Base-by-base conservation (phyloP, 2,888 invertebrate genomes). In the Drosophila niveifrons region DNA sequence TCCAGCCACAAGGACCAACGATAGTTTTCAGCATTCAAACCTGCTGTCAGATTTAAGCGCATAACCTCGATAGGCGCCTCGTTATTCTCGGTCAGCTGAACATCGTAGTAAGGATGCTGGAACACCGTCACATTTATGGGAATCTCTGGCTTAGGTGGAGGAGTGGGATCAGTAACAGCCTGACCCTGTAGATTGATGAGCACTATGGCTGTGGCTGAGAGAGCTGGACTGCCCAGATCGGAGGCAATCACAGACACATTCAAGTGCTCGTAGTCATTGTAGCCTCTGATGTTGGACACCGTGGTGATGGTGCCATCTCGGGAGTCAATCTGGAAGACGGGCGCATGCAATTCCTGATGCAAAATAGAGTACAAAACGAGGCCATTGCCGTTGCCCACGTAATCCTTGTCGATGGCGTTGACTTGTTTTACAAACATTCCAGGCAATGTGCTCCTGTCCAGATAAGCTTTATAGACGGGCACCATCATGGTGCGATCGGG, bases 341-440 rank as follows among this genome's bases (percentile, higher is more conserved):
- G 92, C 41, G 94, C 93, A 52, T 91, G 91, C 83, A 94, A 94
- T 72, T 94, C 95, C 72, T 94, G 94, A 68, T 95, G 95, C 0
- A 95, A 94, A 47, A 97, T 93, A 79, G 96, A 96, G 78, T 96
- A 97, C 0, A 97, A 92, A 2, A 97, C 95, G 46, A 97, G 92
- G 0, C 97, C 97, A 88, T 97, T 97, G n/a, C 97, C 97, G 88
- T 97, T 97, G 1, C 96, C 96, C 46, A 95, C 92, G 79, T 96
- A 96, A 90, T 98, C 97, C 11, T 96, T 95, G 92, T 98, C 97
- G 75, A 97, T 97, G 0, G 97, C 97, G 70, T 94, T 95, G 1
- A 97, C 94, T 91, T 95, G 95, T 0, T 95, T 94, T 0, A 97
- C 95, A 47, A 95, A 93, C 41, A 95, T 95, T 9, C 97, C 97